Percentiles rank a stretch among this genome's conserved stretches.
Conservation (phyloP, 2,113 vertebrate species). For the Rhodinocichla rosea region DNA sequence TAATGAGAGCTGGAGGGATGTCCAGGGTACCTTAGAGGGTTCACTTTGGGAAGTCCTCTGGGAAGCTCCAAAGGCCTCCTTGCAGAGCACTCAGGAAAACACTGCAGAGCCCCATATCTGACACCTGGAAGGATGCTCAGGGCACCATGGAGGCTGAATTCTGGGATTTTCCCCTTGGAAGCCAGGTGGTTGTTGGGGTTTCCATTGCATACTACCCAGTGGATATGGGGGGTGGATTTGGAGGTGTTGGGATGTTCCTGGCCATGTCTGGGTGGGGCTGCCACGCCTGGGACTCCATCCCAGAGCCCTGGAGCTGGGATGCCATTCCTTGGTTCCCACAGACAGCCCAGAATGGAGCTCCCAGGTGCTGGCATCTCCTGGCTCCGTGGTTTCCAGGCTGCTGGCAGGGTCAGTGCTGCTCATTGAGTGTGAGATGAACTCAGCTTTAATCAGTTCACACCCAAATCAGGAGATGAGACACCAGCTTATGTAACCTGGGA, state of each 20-base stretch:
- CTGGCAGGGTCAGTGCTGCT: neutral
- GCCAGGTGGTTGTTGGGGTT: neutral
- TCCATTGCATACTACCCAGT: rapidly evolving
- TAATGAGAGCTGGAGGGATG: neutral
- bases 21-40: neutral
- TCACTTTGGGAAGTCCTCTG: neutral
- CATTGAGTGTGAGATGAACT: neutral
- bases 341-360: rapidly evolving
- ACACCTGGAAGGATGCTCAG: neutral
- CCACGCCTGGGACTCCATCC: neutral
- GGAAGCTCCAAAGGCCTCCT: neutral
- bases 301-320: rapidly evolving
- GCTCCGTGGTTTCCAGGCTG: neutral
- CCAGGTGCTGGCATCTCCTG: rapidly evolving
- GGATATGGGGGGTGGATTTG: neutral
- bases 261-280: neutral
- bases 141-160: neutral
- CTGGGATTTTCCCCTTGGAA: neutral
- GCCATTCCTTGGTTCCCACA: neutral
- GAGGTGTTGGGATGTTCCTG: neutral
- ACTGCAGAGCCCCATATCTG: neutral
- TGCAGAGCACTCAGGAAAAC: neutral
- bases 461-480: neutral
- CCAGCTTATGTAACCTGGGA: neutral
- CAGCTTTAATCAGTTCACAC: neutral